Base-by-base conservation (phyloP, 2,797 vertebrate genomes). In the Phoxinus dragarum region DNA sequence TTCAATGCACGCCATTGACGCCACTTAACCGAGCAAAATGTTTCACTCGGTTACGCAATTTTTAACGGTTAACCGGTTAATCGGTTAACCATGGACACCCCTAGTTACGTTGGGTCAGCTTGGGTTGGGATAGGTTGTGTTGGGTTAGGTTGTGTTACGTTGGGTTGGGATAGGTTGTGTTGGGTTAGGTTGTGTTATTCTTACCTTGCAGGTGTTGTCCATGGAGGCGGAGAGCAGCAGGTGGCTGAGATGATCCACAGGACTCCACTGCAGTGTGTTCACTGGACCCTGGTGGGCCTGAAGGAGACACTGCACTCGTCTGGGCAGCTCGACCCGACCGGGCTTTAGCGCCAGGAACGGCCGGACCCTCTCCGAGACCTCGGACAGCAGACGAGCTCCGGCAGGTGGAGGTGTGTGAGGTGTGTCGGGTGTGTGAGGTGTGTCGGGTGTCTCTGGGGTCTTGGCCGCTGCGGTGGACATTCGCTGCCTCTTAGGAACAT, bases 121-220 rank as follows among this genome's bases (percentile, higher is more conserved):
- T 44, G 9, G 9, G 42, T 44, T 44, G 10, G 42, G 9, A 11
- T 44, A 1, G 0, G 19, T 6, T 21, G 0, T 1, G 54, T 8
- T 56, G 1, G 0, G 76, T 8, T 14, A 5, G 8, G 21, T 36
- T 19, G 2, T 9, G 9, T 21, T 0, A 14, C n/a, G 0, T 44
- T 40, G 17, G 11, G 23, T 42, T 16, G 34, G 2, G 9, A 16
- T 47, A 21, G 9, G 1, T 42, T 16, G 34, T 3, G 9, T 23
- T 47, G 12, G 9, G 1, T 19, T 11, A 49, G n/a, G 1, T 36
- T 31, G 54, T 9, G 38, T 78, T n/a, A 42, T 5, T 73, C 44
- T 92, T 96, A 99, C 98, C 98, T 98, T 99, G 85, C 97, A 87
- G 27, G 96, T 98, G 90, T 95, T 96, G 91, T 99, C 98, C 98